Percentiles rank a stretch among this genome's conserved stretches.
Evolutionary conservation across 2,888 invertebrate genomes (phyloP).

Genomic region (Panopea generosa): DNA sequence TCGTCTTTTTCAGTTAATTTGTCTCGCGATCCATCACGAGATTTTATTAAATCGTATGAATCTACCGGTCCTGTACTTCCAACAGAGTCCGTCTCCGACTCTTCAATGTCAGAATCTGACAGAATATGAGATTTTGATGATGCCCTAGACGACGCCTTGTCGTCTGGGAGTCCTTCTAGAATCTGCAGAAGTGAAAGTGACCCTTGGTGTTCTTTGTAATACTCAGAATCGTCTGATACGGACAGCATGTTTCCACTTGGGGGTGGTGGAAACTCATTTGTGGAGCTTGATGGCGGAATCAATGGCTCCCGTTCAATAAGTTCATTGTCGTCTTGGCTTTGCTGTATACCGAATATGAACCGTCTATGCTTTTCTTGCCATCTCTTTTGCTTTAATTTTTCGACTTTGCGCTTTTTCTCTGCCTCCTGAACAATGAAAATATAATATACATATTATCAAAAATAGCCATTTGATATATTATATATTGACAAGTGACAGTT

Average conservation of each 20-base stretch:
- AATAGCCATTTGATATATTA: no score
- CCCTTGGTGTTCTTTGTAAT: constrained; percentile 54
- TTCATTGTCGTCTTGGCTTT: constrained; percentile 69
- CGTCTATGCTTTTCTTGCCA: constrained; percentile 82
- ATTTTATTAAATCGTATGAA: constrained; percentile 70
- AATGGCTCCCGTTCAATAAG: constrained; percentile 66
- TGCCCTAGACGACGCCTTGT: constrained; percentile 46
- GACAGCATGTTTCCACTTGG: constrained; percentile 51
- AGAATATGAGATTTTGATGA: constrained; percentile 50
- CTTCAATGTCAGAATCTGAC: constrained; percentile 53
- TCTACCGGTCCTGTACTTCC: constrained; percentile 67
- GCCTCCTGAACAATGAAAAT: constrained; percentile 70
- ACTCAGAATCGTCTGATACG: constrained; percentile 59
- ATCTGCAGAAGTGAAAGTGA: constrained; percentile 57
- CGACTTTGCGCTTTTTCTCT: constrained; percentile 80
- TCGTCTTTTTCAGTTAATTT: constrained; percentile 25
- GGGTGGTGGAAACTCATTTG: constrained; percentile 34
- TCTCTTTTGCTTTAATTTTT: constrained; percentile 79
- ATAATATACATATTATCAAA: no score
- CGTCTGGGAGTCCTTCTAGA: constrained; percentile 59
- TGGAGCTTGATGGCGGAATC: constrained; percentile 53
- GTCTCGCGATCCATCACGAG: constrained; percentile 55
- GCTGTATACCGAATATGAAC: constrained; percentile 74
- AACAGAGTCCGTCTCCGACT: constrained; percentile 62
- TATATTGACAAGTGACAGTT: no score